These are phyloP conservation scores for Eumeta japonica DNA, from an alignment of 1,140 invertebrate species.

Conservation along the genomic window DNA sequence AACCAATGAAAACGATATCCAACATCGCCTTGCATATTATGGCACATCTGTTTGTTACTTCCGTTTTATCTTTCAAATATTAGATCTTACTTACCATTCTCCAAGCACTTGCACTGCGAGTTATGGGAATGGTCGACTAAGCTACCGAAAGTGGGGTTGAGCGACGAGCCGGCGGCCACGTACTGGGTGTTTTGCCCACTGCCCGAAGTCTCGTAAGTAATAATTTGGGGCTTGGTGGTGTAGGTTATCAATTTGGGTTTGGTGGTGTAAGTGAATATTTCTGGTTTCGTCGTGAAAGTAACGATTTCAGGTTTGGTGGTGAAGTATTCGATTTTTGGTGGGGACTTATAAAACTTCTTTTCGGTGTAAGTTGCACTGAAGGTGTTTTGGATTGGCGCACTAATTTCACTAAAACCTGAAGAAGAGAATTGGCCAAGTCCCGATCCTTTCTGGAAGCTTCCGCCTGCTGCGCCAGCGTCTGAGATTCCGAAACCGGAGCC, in stretches of 20 bases:
- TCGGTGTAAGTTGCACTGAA: slow-evolving; percentile 33
- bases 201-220: slow-evolving; percentile 39
- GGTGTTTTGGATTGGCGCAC: slow-evolving; percentile 27
- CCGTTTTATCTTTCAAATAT: neutral
- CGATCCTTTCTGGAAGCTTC: slow-evolving; percentile 17
- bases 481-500: no score
- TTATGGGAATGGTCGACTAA: slow-evolving; percentile 30
- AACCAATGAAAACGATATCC: neutral
- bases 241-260: slow-evolving; percentile 33
- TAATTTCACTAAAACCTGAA: no score
- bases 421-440: no score
- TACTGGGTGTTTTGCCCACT: slow-evolving; percentile 39
- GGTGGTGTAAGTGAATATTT: slow-evolving; percentile 33
- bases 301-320: slow-evolving; percentile 27
- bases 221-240: slow-evolving; percentile 37
- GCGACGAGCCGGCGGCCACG: slow-evolving; percentile 31
- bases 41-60: neutral
- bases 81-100: slow-evolving; percentile 34
- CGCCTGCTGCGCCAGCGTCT: slow-evolving; percentile 7
- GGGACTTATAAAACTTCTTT: slow-evolving; percentile 38
- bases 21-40: neutral
- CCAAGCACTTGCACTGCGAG: slow-evolving; percentile 36
- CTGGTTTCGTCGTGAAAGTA: slow-evolving; percentile 27
- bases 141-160: slow-evolving; percentile 36
- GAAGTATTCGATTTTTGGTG: slow-evolving; percentile 26